These are phyloP conservation scores for Ictalurus furcatus DNA, from an alignment of 2,113 vertebrate genomes.

Conservation along the genomic window DNA sequence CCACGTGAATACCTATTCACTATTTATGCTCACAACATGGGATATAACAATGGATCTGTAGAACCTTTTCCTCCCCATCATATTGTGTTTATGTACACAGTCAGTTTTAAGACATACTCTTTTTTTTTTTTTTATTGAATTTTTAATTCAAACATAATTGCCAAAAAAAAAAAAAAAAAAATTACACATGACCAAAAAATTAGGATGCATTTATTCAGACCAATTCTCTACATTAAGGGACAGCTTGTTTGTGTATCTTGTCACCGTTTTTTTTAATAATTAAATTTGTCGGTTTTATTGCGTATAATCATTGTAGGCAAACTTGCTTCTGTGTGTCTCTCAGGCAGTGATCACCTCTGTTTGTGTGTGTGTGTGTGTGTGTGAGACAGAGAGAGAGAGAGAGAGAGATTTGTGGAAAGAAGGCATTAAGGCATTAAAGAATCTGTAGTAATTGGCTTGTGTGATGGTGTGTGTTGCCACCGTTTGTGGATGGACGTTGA, in stretches of 20 bases:
- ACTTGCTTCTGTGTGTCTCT: background rate
- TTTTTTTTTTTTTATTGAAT: background rate
- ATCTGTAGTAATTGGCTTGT: conserved; percentile 78
- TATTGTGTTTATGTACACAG: background rate
- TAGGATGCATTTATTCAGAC: background rate
- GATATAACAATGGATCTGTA: background rate
- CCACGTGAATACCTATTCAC: background rate
- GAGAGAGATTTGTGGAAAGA: conserved; percentile 66
- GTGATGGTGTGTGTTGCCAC: conserved; percentile 65
- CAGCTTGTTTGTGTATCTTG: background rate
- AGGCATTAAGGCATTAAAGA: conserved; percentile 71
- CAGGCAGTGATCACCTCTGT: conserved; percentile 13
- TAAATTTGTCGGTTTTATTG: background rate
- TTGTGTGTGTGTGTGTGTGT: conserved; percentile 62
- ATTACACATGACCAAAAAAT: background rate
- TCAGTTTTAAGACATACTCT: background rate
- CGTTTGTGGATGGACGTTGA: conserved; percentile 49
- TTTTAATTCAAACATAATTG: background rate
- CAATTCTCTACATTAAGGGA: background rate
- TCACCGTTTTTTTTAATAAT: background rate
- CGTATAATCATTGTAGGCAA: background rate
- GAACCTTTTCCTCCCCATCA: background rate
- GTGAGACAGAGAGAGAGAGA: conserved; percentile 22
- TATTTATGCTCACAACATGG: background rate
- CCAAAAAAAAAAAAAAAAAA: background rate